phyloP scores from a whole-genome alignment of 2,113 vertebrate species.

The Chelonoidis abingdonii region DNA sequence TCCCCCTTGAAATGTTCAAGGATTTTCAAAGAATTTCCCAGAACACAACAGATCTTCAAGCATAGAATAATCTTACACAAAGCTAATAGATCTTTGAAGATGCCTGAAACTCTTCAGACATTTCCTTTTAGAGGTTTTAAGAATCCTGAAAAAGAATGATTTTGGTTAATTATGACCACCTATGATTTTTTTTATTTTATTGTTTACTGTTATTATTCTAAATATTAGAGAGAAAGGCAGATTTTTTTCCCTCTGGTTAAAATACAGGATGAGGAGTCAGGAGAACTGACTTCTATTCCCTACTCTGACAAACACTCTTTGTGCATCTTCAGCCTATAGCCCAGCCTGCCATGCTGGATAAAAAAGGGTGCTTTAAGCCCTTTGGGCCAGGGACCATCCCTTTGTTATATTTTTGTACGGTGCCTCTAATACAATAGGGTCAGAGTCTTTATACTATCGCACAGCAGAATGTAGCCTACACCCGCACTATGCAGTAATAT shows the following conservation, averaged over 20 bases:
- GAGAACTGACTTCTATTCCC: background rate
- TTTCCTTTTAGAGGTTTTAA: background rate
- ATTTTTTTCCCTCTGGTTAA: background rate
- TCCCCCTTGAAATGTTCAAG: background rate
- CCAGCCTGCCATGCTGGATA: background rate
- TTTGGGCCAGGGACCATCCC: background rate
- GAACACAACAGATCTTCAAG: conserved; percentile 12
- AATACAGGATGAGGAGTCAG: background rate
- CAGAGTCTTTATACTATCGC: background rate
- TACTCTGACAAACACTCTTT: background rate
- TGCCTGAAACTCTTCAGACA: conserved; percentile 28
- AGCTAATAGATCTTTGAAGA: conserved; percentile 19
- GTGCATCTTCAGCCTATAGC: conserved; percentile 8
- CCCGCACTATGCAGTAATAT: background rate
- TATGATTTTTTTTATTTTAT: background rate
- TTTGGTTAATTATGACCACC: background rate
- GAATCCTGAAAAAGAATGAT: background rate
- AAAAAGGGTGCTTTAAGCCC: background rate
- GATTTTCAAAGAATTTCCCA: conserved; percentile 21
- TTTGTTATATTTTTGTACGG: background rate
- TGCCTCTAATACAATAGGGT: background rate
- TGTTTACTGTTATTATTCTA: background rate
- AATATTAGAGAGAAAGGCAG: background rate
- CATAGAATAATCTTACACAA: conserved; percentile 27
- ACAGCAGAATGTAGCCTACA: background rate